A percentile compares a stretch with the other conserved stretches of the same genome.
phyloP scores from a whole-genome alignment of 2,113 vertebrate genomes.

The Falco punctatus region DNA sequence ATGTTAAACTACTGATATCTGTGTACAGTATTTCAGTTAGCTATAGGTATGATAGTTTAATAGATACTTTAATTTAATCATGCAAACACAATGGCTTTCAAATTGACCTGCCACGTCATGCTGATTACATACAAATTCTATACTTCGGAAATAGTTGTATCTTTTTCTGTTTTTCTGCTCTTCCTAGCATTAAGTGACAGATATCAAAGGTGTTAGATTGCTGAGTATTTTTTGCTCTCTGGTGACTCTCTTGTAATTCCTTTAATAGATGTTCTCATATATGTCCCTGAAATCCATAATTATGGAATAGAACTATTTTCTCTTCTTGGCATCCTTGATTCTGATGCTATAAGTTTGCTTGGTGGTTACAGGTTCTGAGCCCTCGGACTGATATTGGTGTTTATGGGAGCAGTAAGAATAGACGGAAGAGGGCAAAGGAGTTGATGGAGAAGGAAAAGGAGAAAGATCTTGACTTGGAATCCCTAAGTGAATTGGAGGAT shows the following conservation, averaged over 20 bases:
- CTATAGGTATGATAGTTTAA: not conserved
- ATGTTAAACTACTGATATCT: not conserved
- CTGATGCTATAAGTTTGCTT: not conserved
- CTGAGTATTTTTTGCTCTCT: not conserved
- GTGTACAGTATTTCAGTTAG: not conserved
- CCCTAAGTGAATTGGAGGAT: constrained; percentile 92
- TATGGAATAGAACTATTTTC: not conserved
- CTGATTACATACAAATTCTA: not conserved
- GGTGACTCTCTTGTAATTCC: not conserved
- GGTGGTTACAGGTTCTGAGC: constrained; percentile 87
- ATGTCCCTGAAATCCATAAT: not conserved
- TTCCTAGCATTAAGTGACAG: not conserved
- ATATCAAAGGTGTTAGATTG: not conserved
- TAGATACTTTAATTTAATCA: not conserved
- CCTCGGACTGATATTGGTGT: constrained; percentile 94
- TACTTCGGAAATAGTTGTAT: fast-evolving
- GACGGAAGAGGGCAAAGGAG: constrained; percentile 91
- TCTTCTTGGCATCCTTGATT: not conserved
- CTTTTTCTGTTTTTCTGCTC: not conserved
- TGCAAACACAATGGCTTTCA: not conserved
- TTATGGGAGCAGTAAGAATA: constrained; percentile 94
- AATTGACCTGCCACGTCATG: not conserved
- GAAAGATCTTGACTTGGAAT: constrained; percentile 88
- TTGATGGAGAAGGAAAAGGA: constrained; percentile 92
- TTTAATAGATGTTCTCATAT: not conserved